These are phyloP conservation scores for Australoheros scitulus DNA, from an alignment of 2,113 vertebrate species.

Conservation along the genomic window DNA sequence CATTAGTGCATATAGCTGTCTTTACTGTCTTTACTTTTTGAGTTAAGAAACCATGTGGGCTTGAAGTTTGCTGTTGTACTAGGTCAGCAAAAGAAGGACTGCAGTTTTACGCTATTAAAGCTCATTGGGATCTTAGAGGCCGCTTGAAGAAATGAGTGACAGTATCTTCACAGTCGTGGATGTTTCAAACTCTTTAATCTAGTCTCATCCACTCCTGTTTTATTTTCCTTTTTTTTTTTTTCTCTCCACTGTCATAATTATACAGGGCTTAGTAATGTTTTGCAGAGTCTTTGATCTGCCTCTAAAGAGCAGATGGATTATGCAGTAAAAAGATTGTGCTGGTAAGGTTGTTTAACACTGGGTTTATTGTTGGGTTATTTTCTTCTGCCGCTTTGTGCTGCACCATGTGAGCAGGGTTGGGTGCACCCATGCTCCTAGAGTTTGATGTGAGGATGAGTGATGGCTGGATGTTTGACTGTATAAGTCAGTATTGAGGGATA, in stretches of 20 bases:
- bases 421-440: not conserved
- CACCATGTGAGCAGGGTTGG: not conserved
- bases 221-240: slow-evolving; percentile 25
- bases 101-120: slow-evolving; percentile 18
- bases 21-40: not conserved
- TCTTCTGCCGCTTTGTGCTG: slow-evolving; percentile 5
- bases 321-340: slow-evolving; percentile 10
- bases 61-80: slow-evolving; percentile 7
- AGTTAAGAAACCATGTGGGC: not conserved
- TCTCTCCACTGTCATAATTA: slow-evolving; percentile 52
- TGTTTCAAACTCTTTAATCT: slow-evolving; percentile 54
- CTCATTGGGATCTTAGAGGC: slow-evolving; percentile 12
- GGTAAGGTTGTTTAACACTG: slow-evolving; percentile 13
- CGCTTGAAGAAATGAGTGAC: slow-evolving; percentile 44
- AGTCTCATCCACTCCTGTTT: slow-evolving; percentile 49
- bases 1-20: not conserved
- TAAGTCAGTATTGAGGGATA: slow-evolving; percentile 45
- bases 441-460: slow-evolving; percentile 7
- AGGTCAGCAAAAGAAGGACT: not conserved
- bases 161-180: slow-evolving; percentile 11
- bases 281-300: slow-evolving; percentile 54
- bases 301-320: slow-evolving; percentile 47
- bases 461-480: slow-evolving; percentile 46
- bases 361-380: not conserved
- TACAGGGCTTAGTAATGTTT: slow-evolving; percentile 49